Conservation (phyloP, 2,797 vertebrate species). For the Sparus aurata region DNA sequence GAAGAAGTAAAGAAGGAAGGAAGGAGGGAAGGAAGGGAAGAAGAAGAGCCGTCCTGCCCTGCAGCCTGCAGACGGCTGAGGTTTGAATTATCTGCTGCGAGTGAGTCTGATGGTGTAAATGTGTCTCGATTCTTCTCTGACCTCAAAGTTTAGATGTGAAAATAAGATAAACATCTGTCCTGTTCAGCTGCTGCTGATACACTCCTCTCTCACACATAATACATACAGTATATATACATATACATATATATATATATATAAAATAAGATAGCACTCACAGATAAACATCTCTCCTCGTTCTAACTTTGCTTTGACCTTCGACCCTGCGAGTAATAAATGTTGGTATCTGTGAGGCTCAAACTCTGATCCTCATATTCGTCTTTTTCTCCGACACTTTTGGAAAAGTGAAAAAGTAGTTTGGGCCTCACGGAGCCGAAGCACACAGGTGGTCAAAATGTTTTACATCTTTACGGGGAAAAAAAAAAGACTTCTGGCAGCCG, state of each 20-base stretch:
- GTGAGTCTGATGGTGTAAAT: too few species aligned
- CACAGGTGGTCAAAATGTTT: conserved; percentile 66
- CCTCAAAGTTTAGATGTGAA: neutral
- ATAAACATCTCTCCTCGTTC: neutral
- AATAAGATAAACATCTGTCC: neutral
- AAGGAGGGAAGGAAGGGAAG: too few species aligned
- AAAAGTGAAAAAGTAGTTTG: conserved; percentile 40
- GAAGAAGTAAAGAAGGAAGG: too few species aligned
- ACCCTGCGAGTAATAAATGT: neutral
- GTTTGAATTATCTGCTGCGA: too few species aligned
- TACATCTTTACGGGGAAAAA: conserved; percentile 18
- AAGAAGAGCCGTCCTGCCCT: too few species aligned
- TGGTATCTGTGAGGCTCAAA: too few species aligned
- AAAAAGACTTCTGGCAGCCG: conserved; percentile 43
- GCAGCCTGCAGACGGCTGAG: too few species aligned
- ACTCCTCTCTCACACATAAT: neutral
- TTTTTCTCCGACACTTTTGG: conserved; percentile 29
- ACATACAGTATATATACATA: neutral
- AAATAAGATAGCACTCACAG: neutral
- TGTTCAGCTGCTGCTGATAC: too few species aligned
- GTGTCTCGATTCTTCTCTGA: too few species aligned
- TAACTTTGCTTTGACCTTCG: neutral
- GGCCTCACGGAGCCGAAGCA: conserved; percentile 12
- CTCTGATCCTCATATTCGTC: conserved; percentile 26
- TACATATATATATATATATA: neutral